Evolutionary conservation across 2,113 vertebrate genomes (phyloP).

Genomic region (Serinus canaria): DNA sequence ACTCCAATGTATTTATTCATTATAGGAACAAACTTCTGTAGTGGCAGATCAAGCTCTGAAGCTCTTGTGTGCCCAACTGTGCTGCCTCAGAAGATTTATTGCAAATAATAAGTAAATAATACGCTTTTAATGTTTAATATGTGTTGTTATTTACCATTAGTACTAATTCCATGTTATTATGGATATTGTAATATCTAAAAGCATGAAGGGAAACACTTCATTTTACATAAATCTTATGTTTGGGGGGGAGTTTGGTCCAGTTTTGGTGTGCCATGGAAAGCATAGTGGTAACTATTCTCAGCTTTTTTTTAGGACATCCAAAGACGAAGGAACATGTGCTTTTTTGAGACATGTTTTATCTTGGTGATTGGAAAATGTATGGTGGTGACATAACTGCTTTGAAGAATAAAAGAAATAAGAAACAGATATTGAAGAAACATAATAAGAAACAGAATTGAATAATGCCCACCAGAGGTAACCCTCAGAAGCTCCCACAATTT

Average conservation of each 20-base stretch:
- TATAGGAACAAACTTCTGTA: not conserved
- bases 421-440: not conserved
- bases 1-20: not conserved
- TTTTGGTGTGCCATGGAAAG: not conserved
- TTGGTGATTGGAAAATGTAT: not conserved
- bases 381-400: not conserved
- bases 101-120: not conserved
- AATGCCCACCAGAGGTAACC: not conserved
- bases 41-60: not conserved
- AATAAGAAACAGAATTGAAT: not conserved
- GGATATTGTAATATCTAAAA: not conserved
- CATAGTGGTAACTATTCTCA: not conserved
- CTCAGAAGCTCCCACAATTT: not conserved
- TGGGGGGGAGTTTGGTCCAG: rapidly evolving
- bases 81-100: not conserved
- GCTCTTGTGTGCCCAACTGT: not conserved
- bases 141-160: not conserved
- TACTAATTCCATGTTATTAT: not conserved
- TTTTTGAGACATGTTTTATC: not conserved
- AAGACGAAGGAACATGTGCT: not conserved
- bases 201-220: not conserved
- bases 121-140: not conserved
- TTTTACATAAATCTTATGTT: not conserved
- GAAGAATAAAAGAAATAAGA: not conserved
- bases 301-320: not conserved